Conservation (phyloP, 2,797 vertebrate genomes). For the Sphenopsis melanotis region DNA sequence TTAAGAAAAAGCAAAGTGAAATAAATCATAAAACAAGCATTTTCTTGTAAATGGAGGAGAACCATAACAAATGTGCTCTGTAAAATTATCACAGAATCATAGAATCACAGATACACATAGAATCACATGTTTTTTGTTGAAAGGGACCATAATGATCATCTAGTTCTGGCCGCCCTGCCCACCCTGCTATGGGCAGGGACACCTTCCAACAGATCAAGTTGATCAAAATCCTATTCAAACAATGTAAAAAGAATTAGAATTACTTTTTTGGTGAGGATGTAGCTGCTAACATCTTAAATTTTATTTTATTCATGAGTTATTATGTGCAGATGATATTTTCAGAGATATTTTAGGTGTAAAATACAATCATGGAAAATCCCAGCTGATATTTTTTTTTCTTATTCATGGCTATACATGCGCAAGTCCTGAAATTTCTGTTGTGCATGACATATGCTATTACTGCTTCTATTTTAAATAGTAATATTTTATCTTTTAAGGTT, state of each 20-base stretch:
- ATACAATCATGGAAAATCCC: background rate
- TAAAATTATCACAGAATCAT: background rate
- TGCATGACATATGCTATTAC: background rate
- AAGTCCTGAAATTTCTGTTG: background rate
- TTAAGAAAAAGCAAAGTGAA: background rate
- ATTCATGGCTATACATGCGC: background rate
- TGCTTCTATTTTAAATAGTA: background rate
- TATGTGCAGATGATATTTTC: background rate
- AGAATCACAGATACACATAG: background rate
- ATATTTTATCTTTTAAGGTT: background rate
- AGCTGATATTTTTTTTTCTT: background rate
- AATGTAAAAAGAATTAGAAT: background rate
- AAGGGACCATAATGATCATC: background rate
- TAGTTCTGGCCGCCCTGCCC: rapidly evolving
- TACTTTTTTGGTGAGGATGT: background rate
- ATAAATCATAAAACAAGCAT: background rate
- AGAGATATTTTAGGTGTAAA: background rate
- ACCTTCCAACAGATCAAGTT: background rate
- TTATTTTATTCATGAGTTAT: background rate
- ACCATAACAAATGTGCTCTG: background rate
- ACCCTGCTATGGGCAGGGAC: rapidly evolving
- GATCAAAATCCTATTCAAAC: background rate
- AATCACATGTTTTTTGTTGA: background rate
- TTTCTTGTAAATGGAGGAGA: background rate
- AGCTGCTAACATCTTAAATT: background rate